phyloP scores from a whole-genome alignment of 2,888 invertebrate genomes.

The Kryphioiulus occultus region DNA sequence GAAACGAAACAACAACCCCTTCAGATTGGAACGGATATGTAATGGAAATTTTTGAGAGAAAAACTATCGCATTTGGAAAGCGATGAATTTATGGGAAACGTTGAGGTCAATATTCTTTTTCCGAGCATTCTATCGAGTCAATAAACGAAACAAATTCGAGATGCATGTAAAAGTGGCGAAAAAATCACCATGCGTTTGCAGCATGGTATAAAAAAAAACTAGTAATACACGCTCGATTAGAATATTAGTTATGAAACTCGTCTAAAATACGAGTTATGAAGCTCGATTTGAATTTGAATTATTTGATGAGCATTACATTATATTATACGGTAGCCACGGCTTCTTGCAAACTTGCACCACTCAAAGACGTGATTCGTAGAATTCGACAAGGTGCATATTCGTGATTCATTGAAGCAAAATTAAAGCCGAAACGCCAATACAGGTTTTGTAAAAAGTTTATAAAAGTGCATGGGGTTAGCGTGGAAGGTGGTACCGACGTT shows the following conservation, averaged over 20 bases:
- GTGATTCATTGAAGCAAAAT: no score
- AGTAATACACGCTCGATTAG: no score
- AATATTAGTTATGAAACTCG: neutral
- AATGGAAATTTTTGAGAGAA: neutral
- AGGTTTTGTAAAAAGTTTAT: no score
- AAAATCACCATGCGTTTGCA: neutral
- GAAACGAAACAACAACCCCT: neutral
- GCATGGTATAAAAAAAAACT: neutral
- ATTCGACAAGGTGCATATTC: no score
- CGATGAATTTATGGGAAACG: neutral
- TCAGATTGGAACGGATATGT: neutral
- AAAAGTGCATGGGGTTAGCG: no score
- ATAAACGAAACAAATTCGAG: constrained; percentile 1
- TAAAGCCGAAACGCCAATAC: no score
- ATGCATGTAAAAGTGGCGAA: no score
- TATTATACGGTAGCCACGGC: no score
- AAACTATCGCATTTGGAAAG: no score
- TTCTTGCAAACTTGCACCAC: no score
- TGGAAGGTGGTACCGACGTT: no score
- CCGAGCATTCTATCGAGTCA: neutral
- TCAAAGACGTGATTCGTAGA: no score
- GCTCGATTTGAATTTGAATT: neutral
- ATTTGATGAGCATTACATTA: neutral
- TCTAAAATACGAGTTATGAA: neutral
- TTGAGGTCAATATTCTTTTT: neutral